These are phyloP conservation scores for Dendrolimus punctatus DNA, from an alignment of 1,140 invertebrate genomes.

Conservation along the genomic window DNA sequence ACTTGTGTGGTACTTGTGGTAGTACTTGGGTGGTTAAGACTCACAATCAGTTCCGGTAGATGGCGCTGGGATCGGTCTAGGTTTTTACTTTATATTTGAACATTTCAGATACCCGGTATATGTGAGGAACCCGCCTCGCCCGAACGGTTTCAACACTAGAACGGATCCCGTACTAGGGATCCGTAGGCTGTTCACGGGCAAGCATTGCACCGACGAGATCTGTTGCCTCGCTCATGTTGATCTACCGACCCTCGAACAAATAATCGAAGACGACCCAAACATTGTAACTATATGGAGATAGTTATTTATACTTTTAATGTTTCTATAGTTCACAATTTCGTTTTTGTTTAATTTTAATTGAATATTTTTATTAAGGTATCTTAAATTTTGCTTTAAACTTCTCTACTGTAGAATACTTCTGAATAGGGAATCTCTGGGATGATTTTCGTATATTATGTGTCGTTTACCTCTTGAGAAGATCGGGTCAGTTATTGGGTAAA, in stretches of 20 bases:
- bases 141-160: slow-evolving; percentile 37
- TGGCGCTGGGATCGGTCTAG: no score
- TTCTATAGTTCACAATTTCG: background rate
- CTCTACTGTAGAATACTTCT: no score
- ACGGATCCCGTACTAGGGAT: slow-evolving; percentile 60
- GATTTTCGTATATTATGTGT: no score
- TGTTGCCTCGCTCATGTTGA: slow-evolving; percentile 89
- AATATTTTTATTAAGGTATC: no score
- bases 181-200: slow-evolving; percentile 84
- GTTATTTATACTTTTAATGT: background rate
- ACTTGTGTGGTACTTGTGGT: no score
- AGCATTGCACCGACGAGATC: slow-evolving; percentile 89
- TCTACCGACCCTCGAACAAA: slow-evolving; percentile 86
- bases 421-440: no score
- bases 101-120: slow-evolving; percentile 75
- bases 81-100: background rate
- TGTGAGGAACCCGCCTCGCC: slow-evolving; percentile 44
- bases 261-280: slow-evolving; percentile 89
- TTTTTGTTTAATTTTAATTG: no score
- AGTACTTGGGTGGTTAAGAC: no score
- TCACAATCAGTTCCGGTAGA: no score
- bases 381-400: no score
- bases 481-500: no score
- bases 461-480: no score
- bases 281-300: slow-evolving; percentile 90